These are phyloP conservation scores for Erebia palarica DNA, from an alignment of 2,888 invertebrate genomes.

Conservation along the genomic window DNA sequence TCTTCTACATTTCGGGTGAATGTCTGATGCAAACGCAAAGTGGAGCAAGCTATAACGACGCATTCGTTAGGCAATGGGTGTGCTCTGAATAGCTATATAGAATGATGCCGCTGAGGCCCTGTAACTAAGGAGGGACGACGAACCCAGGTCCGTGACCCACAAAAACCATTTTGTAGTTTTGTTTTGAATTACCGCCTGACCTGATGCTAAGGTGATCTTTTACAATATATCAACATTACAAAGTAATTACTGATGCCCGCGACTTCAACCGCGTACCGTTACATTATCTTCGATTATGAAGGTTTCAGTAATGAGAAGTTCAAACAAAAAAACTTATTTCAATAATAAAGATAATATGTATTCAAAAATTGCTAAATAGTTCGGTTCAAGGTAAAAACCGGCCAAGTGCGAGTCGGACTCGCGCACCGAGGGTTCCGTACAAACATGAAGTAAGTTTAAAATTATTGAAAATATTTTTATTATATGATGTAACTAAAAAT, in stretches of 20 bases:
- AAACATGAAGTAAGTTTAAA: too few relatives aligned
- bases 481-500: too few relatives aligned
- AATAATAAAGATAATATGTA: too few relatives aligned
- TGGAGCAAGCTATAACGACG: conserved; percentile 64
- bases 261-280: too few relatives aligned
- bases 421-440: too few relatives aligned
- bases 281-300: neutral
- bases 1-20: conserved; percentile 1
- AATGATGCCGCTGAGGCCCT: conserved; percentile 33
- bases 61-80: conserved; percentile 66
- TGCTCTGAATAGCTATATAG: conserved; percentile 64
- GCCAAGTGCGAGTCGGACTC: too few relatives aligned
- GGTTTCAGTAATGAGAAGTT: neutral
- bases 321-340: neutral
- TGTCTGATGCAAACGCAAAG: conserved; percentile 52
- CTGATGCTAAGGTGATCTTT: too few relatives aligned
- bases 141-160: neutral
- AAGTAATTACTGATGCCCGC: too few relatives aligned
- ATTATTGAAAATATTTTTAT: too few relatives aligned
- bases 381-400: conserved; percentile 2
- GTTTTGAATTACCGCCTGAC: neutral
- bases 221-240: too few relatives aligned
- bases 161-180: neutral
- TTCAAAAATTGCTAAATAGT: too few relatives aligned
- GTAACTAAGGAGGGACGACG: conserved; percentile 32